A percentile compares a stretch with the other conserved stretches of the same genome.
phyloP scores from a whole-genome alignment of 2,888 invertebrate genomes.

The Dascillus cervinus region DNA sequence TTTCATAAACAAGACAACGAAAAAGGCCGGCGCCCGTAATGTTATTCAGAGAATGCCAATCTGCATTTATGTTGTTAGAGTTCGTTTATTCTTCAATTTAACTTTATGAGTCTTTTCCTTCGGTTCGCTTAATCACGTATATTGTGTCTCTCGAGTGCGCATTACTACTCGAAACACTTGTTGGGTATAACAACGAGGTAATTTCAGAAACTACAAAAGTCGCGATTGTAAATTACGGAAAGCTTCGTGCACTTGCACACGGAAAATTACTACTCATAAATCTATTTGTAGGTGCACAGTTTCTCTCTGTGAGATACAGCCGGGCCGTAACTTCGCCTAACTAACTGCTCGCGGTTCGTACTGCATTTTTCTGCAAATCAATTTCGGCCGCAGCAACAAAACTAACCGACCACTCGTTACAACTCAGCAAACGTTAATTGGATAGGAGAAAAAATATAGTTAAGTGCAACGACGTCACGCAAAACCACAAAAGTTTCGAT shows the following conservation, averaged over 20 bases:
- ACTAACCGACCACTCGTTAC: too few relatives aligned
- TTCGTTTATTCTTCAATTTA: constrained; percentile 17
- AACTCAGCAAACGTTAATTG: too few relatives aligned
- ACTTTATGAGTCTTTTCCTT: constrained; percentile 14
- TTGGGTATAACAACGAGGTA: constrained; percentile 16
- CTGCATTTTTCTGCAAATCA: too few relatives aligned
- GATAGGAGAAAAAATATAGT: too few relatives aligned
- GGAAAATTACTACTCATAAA: constrained; percentile 17
- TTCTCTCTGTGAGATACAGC: too few relatives aligned
- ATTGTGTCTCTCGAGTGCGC: constrained; percentile 4
- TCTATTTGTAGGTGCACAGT: constrained; percentile 6
- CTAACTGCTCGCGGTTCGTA: too few relatives aligned
- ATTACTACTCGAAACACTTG: constrained; percentile 12
- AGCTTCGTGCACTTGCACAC: constrained; percentile 12
- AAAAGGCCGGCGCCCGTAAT: constrained; percentile 2
- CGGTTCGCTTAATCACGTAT: constrained; percentile 10
- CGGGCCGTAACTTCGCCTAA: too few relatives aligned
- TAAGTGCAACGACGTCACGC: too few relatives aligned
- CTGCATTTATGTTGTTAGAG: constrained; percentile 9
- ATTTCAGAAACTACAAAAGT: constrained; percentile 13
- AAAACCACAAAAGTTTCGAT: too few relatives aligned
- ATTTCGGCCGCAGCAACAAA: too few relatives aligned
- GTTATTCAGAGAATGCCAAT: too few relatives aligned
- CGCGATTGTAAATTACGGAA: constrained; percentile 11
- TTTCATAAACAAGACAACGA: background rate